Conservation (phyloP, 1,140 invertebrate genomes). For the Drosophila gunungcola region DNA sequence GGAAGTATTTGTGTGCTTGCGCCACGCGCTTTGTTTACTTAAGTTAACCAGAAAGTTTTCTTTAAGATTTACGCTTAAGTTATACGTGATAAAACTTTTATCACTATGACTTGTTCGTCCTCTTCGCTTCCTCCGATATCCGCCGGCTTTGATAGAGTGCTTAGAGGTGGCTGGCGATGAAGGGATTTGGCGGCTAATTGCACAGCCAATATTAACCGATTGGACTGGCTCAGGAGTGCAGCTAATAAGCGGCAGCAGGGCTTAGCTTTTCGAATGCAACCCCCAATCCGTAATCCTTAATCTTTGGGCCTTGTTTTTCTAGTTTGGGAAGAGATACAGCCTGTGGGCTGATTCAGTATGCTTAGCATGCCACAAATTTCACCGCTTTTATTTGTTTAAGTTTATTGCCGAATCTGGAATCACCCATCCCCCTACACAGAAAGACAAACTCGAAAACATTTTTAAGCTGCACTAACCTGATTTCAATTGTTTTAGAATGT, state of each 20-base stretch:
- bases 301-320: conserved; percentile 15
- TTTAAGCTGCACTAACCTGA: too few species aligned
- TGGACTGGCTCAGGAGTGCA: conserved; percentile 12
- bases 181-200: conserved; percentile 37
- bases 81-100: conserved; percentile 84
- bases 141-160: conserved; percentile 66
- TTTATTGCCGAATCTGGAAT: conserved; percentile 61
- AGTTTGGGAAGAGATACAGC: conserved; percentile 3
- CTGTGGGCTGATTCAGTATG: conserved; percentile 32
- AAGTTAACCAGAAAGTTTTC: conserved; percentile 83
- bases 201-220: conserved; percentile 25
- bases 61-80: conserved; percentile 83
- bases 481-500: too few species aligned
- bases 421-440: conserved; percentile 35
- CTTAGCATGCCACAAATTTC: conserved; percentile 44
- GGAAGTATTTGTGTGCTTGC: conserved; percentile 37
- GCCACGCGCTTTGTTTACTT: conserved; percentile 70
- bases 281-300: conserved; percentile 29
- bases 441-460: too few species aligned
- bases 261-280: conserved; percentile 14
- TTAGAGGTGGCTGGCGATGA: conserved; percentile 25
- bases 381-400: conserved; percentile 73
- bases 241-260: conserved; percentile 21
- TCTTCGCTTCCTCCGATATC: conserved; percentile 14
- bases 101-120: conserved; percentile 70